phyloP scores from a whole-genome alignment of 2,797 vertebrate genomes.

The Urocyon cinereoargenteus region DNA sequence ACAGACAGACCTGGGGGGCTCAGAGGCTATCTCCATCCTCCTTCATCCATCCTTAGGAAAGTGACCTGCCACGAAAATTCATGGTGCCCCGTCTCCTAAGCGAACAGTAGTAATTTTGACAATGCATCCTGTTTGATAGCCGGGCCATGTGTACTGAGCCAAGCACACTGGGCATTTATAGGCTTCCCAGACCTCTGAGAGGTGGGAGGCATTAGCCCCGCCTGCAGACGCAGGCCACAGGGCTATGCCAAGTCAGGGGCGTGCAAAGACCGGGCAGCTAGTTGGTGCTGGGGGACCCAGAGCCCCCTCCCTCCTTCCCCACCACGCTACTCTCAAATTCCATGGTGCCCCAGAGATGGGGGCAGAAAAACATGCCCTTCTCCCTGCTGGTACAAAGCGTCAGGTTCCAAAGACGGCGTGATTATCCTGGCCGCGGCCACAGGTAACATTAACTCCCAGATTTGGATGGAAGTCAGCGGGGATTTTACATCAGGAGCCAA shows the following conservation, averaged over 20 bases:
- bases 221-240: accelerated
- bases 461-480: background rate
- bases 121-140: too few species aligned
- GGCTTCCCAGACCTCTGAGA: background rate
- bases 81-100: background rate
- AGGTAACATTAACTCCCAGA: background rate
- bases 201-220: background rate
- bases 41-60: too few species aligned
- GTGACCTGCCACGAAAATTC: too few species aligned
- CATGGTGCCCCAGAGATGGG: background rate
- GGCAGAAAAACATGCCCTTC: background rate
- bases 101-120: background rate
- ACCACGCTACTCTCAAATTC: background rate
- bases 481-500: background rate
- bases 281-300: background rate
- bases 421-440: background rate
- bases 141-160: accelerated
- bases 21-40: background rate
- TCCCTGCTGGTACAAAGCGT: background rate
- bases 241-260: background rate
- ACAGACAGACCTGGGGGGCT: background rate
- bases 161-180: accelerated
- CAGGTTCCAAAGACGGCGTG: background rate
- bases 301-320: accelerated
- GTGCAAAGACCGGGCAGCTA: background rate